Conservation (phyloP, 64 coral and sea anemone genomes). For the Acropora tenuis region DNA sequence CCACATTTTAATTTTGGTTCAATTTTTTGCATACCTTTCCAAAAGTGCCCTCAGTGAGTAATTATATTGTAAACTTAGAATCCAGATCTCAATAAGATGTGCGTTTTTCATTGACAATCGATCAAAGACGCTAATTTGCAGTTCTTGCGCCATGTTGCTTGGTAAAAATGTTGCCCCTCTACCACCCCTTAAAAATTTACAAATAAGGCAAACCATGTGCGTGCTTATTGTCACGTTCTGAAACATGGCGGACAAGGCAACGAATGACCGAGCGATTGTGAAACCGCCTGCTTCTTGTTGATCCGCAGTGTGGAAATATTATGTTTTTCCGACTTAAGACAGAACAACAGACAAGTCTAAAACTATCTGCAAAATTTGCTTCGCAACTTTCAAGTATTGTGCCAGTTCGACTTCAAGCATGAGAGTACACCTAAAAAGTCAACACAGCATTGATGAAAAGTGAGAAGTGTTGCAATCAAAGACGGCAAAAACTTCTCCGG, state of each 20-base stretch:
- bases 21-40: neutral
- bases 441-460: neutral
- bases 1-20: neutral
- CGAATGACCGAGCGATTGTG: neutral
- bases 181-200: neutral
- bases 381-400: neutral
- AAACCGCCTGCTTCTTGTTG: neutral
- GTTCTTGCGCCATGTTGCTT: neutral
- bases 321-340: neutral
- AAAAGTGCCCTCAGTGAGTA: neutral
- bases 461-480: neutral
- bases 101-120: neutral
- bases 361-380: neutral
- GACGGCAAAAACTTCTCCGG: neutral
- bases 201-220: neutral
- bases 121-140: no score
- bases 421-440: neutral
- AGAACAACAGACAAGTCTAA: neutral
- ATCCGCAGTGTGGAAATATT: neutral
- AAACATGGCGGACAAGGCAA: no score
- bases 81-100: neutral
- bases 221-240: no score
- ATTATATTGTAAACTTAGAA: constrained; percentile 13
- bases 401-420: neutral
- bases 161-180: constrained; percentile 1